A percentile compares a stretch with the other conserved stretches of the same genome.
Evolutionary conservation across 2,113 vertebrate species (phyloP).

Genomic region (Aphelocoma coerulescens): DNA sequence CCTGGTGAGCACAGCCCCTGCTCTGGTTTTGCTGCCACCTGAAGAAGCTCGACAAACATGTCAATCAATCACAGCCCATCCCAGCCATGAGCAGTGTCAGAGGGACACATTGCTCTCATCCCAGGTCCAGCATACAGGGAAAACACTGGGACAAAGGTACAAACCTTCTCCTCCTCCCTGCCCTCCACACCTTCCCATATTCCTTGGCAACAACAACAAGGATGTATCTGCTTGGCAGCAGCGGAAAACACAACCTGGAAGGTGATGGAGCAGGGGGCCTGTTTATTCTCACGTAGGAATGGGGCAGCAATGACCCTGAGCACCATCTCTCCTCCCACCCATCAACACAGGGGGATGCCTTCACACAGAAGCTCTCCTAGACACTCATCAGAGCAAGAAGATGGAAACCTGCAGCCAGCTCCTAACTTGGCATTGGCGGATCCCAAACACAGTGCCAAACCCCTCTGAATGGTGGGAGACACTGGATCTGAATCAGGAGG

Average conservation of each 20-base stretch:
- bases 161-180: background rate
- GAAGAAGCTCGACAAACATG: background rate
- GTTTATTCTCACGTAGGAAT: background rate
- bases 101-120: background rate
- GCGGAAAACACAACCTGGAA: background rate
- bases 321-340: accelerated
- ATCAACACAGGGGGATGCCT: background rate
- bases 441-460: background rate
- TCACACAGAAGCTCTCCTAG: background rate
- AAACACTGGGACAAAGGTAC: background rate
- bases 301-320: accelerated
- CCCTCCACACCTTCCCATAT: background rate
- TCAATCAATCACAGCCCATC: background rate
- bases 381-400: background rate
- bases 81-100: background rate
- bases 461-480: too few species aligned
- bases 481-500: background rate
- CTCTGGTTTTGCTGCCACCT: background rate
- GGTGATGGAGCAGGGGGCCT: background rate
- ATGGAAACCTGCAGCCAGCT: background rate
- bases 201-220: background rate
- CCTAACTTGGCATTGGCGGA: accelerated
- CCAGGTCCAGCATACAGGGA: background rate
- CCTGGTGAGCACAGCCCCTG: background rate
- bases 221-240: background rate